phyloP scores from a whole-genome alignment of 2,113 vertebrate species.

The Vicugna pacos region DNA sequence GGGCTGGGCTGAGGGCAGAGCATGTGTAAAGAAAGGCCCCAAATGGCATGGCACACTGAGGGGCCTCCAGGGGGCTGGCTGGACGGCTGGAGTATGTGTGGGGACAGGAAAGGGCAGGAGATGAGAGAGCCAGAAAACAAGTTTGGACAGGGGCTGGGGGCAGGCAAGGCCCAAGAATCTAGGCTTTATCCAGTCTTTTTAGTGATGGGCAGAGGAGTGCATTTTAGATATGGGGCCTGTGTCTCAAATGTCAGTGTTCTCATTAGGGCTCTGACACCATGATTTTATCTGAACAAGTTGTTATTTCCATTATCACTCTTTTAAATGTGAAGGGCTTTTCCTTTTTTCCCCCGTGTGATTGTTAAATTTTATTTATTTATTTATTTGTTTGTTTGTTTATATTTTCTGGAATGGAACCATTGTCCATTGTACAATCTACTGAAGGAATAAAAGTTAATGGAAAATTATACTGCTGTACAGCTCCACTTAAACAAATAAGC shows the following conservation, averaged over 20 bases:
- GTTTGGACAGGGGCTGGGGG: background rate
- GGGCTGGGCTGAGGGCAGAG: background rate
- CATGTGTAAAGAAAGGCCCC: background rate
- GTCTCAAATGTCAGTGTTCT: background rate
- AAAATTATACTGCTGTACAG: background rate
- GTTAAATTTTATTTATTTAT: background rate
- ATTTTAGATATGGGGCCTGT: background rate
- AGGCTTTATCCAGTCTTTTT: background rate
- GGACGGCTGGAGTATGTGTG: background rate
- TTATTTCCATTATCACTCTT: conserved; percentile 6
- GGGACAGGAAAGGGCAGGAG: background rate
- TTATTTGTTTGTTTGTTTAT: background rate
- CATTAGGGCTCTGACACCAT: background rate
- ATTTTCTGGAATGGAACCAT: conserved; percentile 49
- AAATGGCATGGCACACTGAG: background rate
- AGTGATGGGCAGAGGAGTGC: background rate
- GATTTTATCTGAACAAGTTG: background rate
- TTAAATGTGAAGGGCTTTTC: background rate
- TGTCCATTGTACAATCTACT: background rate
- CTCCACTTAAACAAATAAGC: background rate
- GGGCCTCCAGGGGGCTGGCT: background rate
- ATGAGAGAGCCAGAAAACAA: background rate
- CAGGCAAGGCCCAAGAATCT: background rate
- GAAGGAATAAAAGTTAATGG: background rate
- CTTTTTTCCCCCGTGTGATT: background rate